Base-by-base conservation (phyloP, 2,888 invertebrate species). In the Sarcophaga rosellei region DNA sequence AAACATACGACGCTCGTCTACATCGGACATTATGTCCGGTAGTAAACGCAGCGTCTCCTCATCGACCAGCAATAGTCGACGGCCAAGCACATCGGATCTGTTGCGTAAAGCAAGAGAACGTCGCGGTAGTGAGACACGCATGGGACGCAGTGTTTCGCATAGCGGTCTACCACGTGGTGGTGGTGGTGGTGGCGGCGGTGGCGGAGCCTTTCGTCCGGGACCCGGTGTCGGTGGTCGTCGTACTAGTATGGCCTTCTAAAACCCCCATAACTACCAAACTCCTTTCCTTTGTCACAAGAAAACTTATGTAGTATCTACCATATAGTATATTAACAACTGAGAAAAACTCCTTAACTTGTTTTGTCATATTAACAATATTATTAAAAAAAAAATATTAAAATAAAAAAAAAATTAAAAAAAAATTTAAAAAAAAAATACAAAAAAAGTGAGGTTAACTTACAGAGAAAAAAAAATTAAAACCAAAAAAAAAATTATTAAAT, bases 141-240 rank as follows among this genome's bases (percentile, higher is more conserved):
- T 93, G 89, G 91, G 93, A 5, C 91, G 93, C 84, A 93, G 93
- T 88, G 90, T 92, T 21, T 93, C 93, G 74, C 93, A 93, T 68
- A 91, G 92, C 57, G 92, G 92, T 23, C 81, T 93, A 79, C 90
- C 92, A 59, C 89, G 92, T 23, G 92, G 92, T 70, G 91, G 91
- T 5, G 92, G 92, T 70, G 91, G 91, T 5, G 88, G 88, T 23
- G 90, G 90, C 44, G 90, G 90, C 45, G 90, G 90, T 53, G 90
- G 90, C 15, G 81, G 90, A 25, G 90, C 91, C 35, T 90, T 90
- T 25, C 89, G 88, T 35, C 88, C 87, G 5, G 90, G 90, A 25
- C 90, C 90, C 61, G 89, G 90, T 82, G 88, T 90, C 80, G 91
- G 91, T 44, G 92, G 91, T 15, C 90, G 93, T 68, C 92, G 93